Base-by-base conservation (phyloP, 2,797 vertebrate species). In the Gymnoscopelus braueri region DNA sequence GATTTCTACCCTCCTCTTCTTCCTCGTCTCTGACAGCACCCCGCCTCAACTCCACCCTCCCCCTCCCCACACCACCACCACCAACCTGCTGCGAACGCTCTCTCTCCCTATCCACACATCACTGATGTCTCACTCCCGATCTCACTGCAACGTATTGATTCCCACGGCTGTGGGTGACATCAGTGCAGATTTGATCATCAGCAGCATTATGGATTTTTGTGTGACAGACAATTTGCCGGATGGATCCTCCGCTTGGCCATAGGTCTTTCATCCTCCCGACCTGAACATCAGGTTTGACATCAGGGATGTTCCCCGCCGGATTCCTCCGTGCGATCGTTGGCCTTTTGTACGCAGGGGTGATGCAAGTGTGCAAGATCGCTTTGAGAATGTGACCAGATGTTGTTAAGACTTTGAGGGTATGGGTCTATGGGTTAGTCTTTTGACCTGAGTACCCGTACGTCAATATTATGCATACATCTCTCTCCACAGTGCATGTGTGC, bases 171-270 rank as follows among this genome's bases (percentile, higher is more conserved):
- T 14, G 14, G 49, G 44, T 39, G 51, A 71, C 75, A 54, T 65
- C 62, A 64, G 29, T 19, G 59, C 69, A 65, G 47, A 67, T 75
- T 73, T 15, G 69, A 60, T 65, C 61, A 23, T 70, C 56, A 63
- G 53, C 72, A 56, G 59, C 61, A 44, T 39, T 29, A 14, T 57
- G 63, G 66, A 73, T 78, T 56, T 63, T 60, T 60, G 50, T n/a
- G 15, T 39, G 15, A 57, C 47, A 54, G 60, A 61, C 62, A 24
- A 26, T 39, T 75, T 10, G 48, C 35, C 62, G 44, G 52, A 65
- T 29, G 44, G 52, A 65, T 29, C 39, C 32, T 69, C 23, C 24
- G 3, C 62, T 58, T 52, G 0, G 32, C 56, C 49, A 23, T 60
- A 49, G 15, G 63, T 60, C 56, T 49, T 8, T 59, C 19, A 14